Base-by-base conservation (phyloP, 2,888 invertebrate genomes). In the Tethea ocularis region DNA sequence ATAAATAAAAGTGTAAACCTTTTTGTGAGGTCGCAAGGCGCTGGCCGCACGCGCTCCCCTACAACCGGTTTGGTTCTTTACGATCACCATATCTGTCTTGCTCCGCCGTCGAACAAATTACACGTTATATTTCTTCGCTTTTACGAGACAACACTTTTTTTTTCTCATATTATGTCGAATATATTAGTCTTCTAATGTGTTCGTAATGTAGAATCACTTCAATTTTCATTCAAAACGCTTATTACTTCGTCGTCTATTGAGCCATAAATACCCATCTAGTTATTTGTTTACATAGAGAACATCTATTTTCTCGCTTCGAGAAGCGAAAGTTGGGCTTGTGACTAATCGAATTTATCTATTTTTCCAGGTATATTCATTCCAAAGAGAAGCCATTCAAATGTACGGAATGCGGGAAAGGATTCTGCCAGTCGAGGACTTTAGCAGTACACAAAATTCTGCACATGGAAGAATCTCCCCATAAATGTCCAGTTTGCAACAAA, bases 381-480 rank as follows among this genome's bases (percentile, higher is more conserved):
- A 99, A 99, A 84, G 98, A 99, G 89, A 99, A 99, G 87, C 99
- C 99, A 0, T 99, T 99, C 93, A 99, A 98, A 83, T 99, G 99
- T 88, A 95, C 95, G 4, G 97, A 98, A 76, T 99, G 99, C 87
- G 98, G 98, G 52, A 99, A 99, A 91, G 99, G 99, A 6, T 99
- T 99, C 91, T 99, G 99, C 86, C 99, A 99, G 84, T 97, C 98
- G 23, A 94, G 99, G 57, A 99, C 99, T 0, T 93, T 99, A 70
- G 98, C 99, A 1, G 99, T 99, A 1, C 99, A 99, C 93, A 97
- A 97, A 87, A 97, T 98, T 68, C 95, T 98, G 33, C 98, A 98
- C 84, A 95, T 97, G 95, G 98, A 98, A 88, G 98, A 98, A 87
- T 97, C 97, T 6, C 97, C 98, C 0, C 98, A 98, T 87, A 98